Conservation (phyloP, 2,113 vertebrate species). For the Platysteira castanea region DNA sequence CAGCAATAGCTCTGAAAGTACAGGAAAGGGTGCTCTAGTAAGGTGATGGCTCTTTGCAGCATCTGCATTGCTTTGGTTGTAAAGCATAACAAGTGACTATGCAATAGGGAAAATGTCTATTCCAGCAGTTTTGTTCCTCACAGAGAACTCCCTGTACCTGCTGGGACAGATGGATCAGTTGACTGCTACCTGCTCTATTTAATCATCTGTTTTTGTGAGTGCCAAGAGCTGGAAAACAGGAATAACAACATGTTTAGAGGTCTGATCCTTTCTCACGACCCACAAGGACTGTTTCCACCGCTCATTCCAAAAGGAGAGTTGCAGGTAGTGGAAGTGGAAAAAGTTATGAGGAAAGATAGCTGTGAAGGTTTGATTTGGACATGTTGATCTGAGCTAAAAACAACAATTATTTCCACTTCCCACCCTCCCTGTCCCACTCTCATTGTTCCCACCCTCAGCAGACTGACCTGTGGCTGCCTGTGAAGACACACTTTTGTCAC, state of each 20-base stretch:
- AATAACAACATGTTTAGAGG: slow-evolving; percentile 51
- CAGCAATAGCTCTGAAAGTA: background rate
- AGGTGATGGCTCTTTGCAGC: background rate
- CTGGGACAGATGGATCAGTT: background rate
- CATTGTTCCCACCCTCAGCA: background rate
- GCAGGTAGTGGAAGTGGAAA: slow-evolving; percentile 58
- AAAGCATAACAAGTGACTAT: background rate
- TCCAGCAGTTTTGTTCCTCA: slow-evolving; percentile 1
- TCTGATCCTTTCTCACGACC: slow-evolving; percentile 62
- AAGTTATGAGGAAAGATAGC: slow-evolving; percentile 51
- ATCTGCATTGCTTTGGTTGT: background rate
- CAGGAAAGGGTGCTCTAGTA: background rate
- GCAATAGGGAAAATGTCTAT: background rate
- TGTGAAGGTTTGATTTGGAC: slow-evolving; percentile 50
- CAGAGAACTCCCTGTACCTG: slow-evolving; percentile 16
- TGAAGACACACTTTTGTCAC: background rate
- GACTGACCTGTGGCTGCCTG: background rate
- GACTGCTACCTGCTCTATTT: slow-evolving; percentile 14
- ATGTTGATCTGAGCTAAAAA: background rate
- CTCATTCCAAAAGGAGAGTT: slow-evolving; percentile 39
- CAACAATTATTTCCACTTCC: slow-evolving; percentile 30
- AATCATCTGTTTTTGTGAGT: slow-evolving; percentile 28
- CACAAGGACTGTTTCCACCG: slow-evolving; percentile 52
- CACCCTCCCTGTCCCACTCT: background rate
- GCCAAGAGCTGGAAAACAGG: slow-evolving; percentile 36